Conservation (phyloP, 2,797 vertebrate species). For the Clarias platycephalus region DNA sequence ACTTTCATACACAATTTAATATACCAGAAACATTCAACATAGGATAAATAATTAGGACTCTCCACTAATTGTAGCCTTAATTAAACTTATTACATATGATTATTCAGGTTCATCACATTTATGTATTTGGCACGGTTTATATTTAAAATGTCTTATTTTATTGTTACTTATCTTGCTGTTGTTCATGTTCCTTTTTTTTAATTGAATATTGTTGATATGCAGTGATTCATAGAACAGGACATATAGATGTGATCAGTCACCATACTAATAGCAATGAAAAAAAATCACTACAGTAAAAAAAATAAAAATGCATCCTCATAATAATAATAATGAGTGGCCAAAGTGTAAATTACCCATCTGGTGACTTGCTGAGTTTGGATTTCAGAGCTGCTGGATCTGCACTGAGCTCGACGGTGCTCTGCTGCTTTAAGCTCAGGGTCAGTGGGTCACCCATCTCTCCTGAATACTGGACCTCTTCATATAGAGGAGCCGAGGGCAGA, state of each 20-base stretch:
- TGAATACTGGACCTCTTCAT: conserved; percentile 91
- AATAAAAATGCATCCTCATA: background rate
- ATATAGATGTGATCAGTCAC: background rate
- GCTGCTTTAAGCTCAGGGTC: conserved; percentile 70
- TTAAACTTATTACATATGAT: background rate
- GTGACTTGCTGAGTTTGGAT: conserved; percentile 89
- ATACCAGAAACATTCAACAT: background rate
- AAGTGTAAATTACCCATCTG: conserved; percentile 83
- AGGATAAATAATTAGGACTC: background rate
- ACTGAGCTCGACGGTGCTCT: conserved; percentile 79
- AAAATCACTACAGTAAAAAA: background rate
- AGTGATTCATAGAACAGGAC: background rate
- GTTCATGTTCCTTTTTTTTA: background rate
- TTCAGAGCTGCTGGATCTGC: conserved; percentile 82
- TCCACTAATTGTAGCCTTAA: background rate
- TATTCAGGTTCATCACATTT: background rate
- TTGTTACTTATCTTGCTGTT: background rate
- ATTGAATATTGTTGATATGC: background rate
- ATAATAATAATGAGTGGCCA: background rate
- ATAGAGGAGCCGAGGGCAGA: conserved; percentile 88
- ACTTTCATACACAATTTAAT: background rate
- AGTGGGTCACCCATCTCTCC: conserved; percentile 77
- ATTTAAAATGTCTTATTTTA: background rate
- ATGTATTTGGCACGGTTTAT: background rate
- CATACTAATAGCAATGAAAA: background rate